A percentile compares a stretch with the other conserved stretches of the same genome.
phyloP scores from a whole-genome alignment of 30 jellyfish, hydroid and myxozoan species.

The Pelagia noctiluca region DNA sequence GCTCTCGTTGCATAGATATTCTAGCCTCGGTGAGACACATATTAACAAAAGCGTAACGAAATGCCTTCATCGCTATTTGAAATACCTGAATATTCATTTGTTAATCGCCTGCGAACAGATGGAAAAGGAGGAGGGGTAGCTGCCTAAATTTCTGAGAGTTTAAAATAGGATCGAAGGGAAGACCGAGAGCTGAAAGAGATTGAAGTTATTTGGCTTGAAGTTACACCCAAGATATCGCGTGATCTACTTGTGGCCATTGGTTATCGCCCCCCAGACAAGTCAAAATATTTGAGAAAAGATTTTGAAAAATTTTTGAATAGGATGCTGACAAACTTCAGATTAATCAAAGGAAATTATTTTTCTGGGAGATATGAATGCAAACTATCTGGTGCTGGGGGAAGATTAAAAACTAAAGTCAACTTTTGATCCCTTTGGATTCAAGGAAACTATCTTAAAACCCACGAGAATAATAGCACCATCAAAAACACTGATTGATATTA shows the following conservation, averaged over 20 bases:
- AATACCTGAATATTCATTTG: neutral
- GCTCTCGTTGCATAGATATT: no score
- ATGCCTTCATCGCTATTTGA: neutral
- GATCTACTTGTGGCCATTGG: slow-evolving; percentile 49
- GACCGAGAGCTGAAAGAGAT: slow-evolving; percentile 48
- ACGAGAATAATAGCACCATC: slow-evolving; percentile 58
- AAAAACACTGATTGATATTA: slow-evolving; percentile 54
- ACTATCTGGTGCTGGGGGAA: slow-evolving; percentile 58
- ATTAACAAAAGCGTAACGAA: neutral
- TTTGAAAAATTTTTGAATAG: slow-evolving; percentile 23
- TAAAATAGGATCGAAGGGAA: slow-evolving; percentile 34
- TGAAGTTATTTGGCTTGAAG: slow-evolving; percentile 31
- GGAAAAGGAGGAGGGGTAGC: slow-evolving; percentile 30
- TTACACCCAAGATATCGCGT: slow-evolving; percentile 17
- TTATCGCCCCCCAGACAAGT: slow-evolving; percentile 37
- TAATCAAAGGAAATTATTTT: slow-evolving; percentile 41
- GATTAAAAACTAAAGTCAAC: slow-evolving; percentile 36
- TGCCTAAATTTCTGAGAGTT: slow-evolving; percentile 17
- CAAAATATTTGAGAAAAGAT: slow-evolving; percentile 16
- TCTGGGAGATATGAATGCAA: slow-evolving; percentile 78
- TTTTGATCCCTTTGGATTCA: slow-evolving; percentile 14
- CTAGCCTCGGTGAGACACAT: slow-evolving; percentile 2
- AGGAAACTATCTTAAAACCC: slow-evolving; percentile 26
- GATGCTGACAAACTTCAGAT: neutral
- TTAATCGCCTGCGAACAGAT: no score